Base-by-base conservation (phyloP, 2,797 vertebrate species). In the Hippocampus kuda region DNA sequence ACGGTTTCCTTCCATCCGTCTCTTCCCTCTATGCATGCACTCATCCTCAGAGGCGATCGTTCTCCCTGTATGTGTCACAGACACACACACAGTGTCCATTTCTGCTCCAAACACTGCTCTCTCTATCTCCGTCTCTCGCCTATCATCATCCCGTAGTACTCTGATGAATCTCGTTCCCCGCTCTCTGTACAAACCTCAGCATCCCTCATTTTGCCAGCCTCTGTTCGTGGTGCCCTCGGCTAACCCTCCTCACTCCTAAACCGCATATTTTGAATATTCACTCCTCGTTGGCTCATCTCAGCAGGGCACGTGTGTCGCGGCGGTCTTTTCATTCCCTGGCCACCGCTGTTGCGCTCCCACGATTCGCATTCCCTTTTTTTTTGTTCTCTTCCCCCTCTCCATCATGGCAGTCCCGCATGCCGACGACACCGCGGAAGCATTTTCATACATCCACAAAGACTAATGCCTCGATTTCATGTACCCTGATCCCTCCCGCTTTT, bases 371-470 rank as follows among this genome's bases (percentile, higher is more conserved):
- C 74, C 56, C 71, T 59, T 65, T 70, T 65, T 70, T 67, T 67
- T 11, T n/a, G 73, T 78, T 46, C 56, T 15, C 27, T 63, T 20
- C 70, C 56, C 65, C 65, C 54, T 65, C 62, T 77, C 57, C 62
- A 65, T 20, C 64, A 68, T 48, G 30, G 64, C 67, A 68, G 77
- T 72, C 70, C 44, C 54, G 66, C 71, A 68, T 68, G 48, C 34
- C 79, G 85, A 79, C 82, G 76, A 75, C 79, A 76, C 76, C 82
- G 82, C 83, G 78, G 73, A 73, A 70, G 83, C 85, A 88, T 89
- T 91, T 89, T 84, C 79, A 83, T 83, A 83, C 80, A 87, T 86
- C 88, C 86, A 83, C 81, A 83, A 85, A 86, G 87, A 88, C 88
- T 88, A 87, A 89, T 88, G 87, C 84, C 82, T 76, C 82, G 80